phyloP scores from a whole-genome alignment of 1,140 invertebrate species.

The Pseudomyrmex cubaensis region DNA sequence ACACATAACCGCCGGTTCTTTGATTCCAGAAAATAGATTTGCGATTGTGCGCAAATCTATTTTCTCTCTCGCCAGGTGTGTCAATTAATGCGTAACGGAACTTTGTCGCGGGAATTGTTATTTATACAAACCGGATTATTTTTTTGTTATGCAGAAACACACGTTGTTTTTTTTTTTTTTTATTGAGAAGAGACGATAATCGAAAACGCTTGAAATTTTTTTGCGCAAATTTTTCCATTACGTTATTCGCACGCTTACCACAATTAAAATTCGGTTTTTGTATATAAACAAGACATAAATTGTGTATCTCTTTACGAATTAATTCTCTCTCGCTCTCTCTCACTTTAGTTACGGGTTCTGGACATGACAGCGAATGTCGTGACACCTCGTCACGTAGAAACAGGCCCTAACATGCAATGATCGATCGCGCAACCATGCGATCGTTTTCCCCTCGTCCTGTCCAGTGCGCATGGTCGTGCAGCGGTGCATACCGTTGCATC shows the following conservation, averaged over 20 bases:
- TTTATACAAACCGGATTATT: too few species aligned
- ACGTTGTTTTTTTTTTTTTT: too few species aligned
- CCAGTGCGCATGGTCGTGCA: slow-evolving; percentile 71
- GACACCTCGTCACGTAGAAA: slow-evolving; percentile 57
- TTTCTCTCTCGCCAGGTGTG: too few species aligned
- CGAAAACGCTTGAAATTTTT: background rate
- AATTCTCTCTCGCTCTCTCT: slow-evolving; percentile 23
- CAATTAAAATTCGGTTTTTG: background rate
- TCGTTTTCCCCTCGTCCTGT: slow-evolving; percentile 77
- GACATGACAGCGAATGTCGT: slow-evolving; percentile 59
- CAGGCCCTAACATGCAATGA: slow-evolving; percentile 70
- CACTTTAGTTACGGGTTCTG: slow-evolving; percentile 53
- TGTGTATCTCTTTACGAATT: background rate
- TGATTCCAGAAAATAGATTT: too few species aligned
- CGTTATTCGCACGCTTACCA: background rate
- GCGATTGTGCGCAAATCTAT: too few species aligned
- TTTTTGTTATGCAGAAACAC: too few species aligned
- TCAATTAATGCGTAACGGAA: too few species aligned
- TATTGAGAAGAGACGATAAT: too few species aligned
- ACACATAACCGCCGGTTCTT: too few species aligned
- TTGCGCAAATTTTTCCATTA: background rate
- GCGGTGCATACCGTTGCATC: slow-evolving; percentile 68
- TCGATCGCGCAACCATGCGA: slow-evolving; percentile 78
- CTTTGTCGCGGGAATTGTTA: too few species aligned
- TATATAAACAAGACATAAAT: background rate